A percentile compares a stretch with the other conserved stretches of the same genome.
These are phyloP conservation scores for Drosophila leontia DNA, from an alignment of 1,140 invertebrate genomes.

Conservation along the genomic window DNA sequence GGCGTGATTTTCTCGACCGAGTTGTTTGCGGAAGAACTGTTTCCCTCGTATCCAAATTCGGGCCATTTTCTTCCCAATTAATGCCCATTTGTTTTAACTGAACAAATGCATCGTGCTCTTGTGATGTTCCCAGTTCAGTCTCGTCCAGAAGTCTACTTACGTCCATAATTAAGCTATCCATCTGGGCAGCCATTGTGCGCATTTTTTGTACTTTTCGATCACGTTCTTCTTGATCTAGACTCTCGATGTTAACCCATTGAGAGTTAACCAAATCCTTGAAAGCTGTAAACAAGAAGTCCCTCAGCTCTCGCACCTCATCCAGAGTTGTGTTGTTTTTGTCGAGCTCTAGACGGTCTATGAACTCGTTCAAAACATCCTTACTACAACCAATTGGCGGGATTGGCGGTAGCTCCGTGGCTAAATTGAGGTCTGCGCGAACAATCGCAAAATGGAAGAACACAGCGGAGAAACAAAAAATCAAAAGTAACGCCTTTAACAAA, in stretches of 20 bases:
- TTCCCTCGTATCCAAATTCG: not conserved
- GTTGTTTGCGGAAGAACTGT: slow-evolving; percentile 12
- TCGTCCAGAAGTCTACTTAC: slow-evolving; percentile 23
- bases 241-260: slow-evolving; percentile 1
- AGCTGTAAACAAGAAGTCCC: slow-evolving; percentile 42
- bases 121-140: not conserved
- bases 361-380: slow-evolving; percentile 33
- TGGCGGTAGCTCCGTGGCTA: slow-evolving; percentile 5
- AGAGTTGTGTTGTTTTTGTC: slow-evolving; percentile 3
- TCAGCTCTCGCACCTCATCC: slow-evolving; percentile 23
- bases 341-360: slow-evolving; percentile 36
- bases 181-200: not conserved
- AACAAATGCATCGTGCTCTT: not conserved
- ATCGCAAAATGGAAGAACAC: not conserved
- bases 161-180: slow-evolving; percentile 23
- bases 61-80: not conserved
- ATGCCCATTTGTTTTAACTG: not conserved
- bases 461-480: slow-evolving; percentile 27
- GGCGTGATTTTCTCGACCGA: not conserved
- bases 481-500: not conserved
- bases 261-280: slow-evolving; percentile 36
- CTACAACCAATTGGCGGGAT: slow-evolving; percentile 40
- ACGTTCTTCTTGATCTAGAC: slow-evolving; percentile 5
- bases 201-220: slow-evolving; percentile 3
- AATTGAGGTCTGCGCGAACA: not conserved